A percentile compares a stretch with the other conserved stretches of the same genome.
Evolutionary conservation across 2,797 vertebrate species (phyloP).

Genomic region (Columba guinea): DNA sequence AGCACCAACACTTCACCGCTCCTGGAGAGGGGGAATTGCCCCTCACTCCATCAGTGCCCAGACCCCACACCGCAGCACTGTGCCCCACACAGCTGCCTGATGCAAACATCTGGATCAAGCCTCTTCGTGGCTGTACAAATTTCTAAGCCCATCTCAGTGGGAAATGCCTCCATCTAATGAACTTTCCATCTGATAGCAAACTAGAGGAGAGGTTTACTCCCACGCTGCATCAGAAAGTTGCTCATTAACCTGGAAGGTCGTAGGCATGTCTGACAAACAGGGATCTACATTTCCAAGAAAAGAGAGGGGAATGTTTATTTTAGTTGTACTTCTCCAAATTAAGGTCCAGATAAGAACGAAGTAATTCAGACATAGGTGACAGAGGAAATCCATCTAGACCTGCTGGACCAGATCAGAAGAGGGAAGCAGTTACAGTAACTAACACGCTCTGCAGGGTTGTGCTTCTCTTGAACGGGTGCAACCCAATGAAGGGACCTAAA

Average conservation of each 20-base stretch:
- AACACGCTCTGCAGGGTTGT: accelerated
- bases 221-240: not conserved
- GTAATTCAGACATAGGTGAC: not conserved
- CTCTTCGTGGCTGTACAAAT: not conserved
- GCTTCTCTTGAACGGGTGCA: not conserved
- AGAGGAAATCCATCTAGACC: not conserved
- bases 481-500: not conserved
- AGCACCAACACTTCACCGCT: not conserved
- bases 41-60: not conserved
- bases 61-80: accelerated
- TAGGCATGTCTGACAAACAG: not conserved
- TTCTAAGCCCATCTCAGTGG: not conserved
- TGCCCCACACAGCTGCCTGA: not conserved
- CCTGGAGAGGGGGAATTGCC: not conserved
- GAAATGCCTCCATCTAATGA: not conserved
- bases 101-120: not conserved
- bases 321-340: not conserved
- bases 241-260: constrained; percentile 1
- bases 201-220: not conserved
- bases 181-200: not conserved
- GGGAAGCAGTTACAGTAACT: not conserved
- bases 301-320: not conserved
- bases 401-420: not conserved
- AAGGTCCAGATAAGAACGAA: not conserved
- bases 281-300: not conserved